Evolutionary conservation across 2,888 invertebrate genomes (phyloP).

Genomic region (Dyspetes luteomarginatus): DNA sequence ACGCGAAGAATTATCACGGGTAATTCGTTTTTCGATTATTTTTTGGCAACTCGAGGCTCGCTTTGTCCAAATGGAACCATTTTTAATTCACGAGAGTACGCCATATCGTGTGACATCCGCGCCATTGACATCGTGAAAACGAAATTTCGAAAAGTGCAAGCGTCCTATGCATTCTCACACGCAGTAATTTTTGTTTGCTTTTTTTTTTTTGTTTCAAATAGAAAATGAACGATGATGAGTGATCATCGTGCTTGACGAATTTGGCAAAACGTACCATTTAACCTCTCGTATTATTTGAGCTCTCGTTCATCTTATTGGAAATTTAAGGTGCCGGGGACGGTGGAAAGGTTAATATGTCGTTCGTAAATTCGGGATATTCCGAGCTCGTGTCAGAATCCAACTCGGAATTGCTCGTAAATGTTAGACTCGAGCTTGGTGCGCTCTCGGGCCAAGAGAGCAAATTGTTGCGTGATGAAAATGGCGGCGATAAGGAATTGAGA

Average conservation of each 20-base stretch:
- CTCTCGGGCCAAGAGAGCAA: slow-evolving; percentile 81
- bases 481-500: slow-evolving; percentile 85
- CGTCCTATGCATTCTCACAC: background rate
- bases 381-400: slow-evolving; percentile 81
- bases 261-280: slow-evolving; percentile 12
- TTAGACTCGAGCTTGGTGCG: slow-evolving; percentile 81
- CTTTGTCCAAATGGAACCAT: background rate
- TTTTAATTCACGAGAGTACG: background rate
- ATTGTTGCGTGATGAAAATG: slow-evolving; percentile 80
- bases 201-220: background rate
- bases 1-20: background rate
- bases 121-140: too few species aligned
- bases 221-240: background rate
- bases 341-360: slow-evolving; percentile 81
- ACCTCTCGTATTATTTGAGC: too few species aligned
- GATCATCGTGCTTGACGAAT: slow-evolving; percentile 32
- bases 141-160: background rate
- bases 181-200: background rate
- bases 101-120: background rate
- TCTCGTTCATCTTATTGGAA: background rate
- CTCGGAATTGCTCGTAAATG: slow-evolving; percentile 82
- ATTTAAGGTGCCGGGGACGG: slow-evolving; percentile 81
- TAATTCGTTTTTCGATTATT: background rate
- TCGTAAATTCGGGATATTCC: slow-evolving; percentile 83
- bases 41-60: background rate